Evolutionary conservation across 2,113 vertebrate genomes (phyloP).

Genomic region (Oceanites oceanicus): DNA sequence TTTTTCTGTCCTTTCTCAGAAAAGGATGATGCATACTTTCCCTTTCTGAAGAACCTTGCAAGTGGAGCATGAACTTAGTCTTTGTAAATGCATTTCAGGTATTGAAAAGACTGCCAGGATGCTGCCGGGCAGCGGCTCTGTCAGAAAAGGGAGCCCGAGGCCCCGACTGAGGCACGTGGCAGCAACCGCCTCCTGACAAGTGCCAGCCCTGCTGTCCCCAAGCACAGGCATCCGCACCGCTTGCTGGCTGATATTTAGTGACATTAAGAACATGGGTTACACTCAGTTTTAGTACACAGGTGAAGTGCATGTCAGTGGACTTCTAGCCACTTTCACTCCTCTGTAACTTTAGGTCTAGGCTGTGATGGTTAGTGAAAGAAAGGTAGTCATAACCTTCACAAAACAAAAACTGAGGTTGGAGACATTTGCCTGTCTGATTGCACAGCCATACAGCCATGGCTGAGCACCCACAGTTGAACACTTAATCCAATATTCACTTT

Average conservation of each 20-base stretch:
- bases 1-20: not conserved
- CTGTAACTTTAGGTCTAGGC: not conserved
- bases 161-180: fast-evolving
- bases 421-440: not conserved
- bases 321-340: not conserved
- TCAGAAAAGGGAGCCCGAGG: not conserved
- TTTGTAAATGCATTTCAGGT: not conserved
- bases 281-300: not conserved
- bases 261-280: not conserved
- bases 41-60: not conserved
- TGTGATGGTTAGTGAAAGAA: not conserved
- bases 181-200: not conserved
- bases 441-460: not conserved
- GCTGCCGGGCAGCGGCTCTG: fast-evolving
- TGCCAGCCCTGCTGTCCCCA: not conserved
- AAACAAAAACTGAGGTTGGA: not conserved
- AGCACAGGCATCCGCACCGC: not conserved
- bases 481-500: not conserved
- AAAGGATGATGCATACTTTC: not conserved
- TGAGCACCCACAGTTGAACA: not conserved
- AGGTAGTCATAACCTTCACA: not conserved
- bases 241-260: not conserved
- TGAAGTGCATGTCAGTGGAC: not conserved
- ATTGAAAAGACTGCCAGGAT: not conserved
- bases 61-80: not conserved